These are phyloP conservation scores for Beaufortia kweichowensis DNA, from an alignment of 2,113 vertebrate species.

Conservation along the genomic window DNA sequence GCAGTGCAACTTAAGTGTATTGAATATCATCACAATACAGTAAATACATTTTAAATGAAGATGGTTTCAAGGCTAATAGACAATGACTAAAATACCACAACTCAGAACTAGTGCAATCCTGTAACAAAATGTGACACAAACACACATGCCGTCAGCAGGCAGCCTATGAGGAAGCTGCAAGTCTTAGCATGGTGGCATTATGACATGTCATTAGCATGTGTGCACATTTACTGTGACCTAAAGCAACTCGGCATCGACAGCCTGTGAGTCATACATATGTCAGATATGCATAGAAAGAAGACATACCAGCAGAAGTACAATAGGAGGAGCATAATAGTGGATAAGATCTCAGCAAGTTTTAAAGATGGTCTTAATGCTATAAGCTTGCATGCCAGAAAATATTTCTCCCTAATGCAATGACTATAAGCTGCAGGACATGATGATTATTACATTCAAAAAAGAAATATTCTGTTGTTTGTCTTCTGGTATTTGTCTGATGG, in stretches of 20 bases:
- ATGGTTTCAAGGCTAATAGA: too few relatives aligned
- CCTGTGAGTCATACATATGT: constrained; percentile 26
- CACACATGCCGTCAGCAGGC: neutral
- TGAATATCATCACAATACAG: too few relatives aligned
- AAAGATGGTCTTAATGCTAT: neutral
- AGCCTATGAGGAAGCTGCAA: neutral
- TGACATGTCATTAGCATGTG: constrained; percentile 6
- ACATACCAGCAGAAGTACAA: neutral
- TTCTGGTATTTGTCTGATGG: too few relatives aligned
- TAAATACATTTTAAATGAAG: too few relatives aligned
- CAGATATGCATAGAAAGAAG: neutral
- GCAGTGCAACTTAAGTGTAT: too few relatives aligned
- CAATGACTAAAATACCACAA: too few relatives aligned
- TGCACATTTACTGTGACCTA: neutral
- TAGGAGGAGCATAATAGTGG: neutral
- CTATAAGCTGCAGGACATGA: neutral
- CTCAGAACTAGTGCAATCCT: too few relatives aligned
- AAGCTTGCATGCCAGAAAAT: neutral
- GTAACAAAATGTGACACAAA: too few relatives aligned
- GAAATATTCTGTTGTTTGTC: too few relatives aligned
- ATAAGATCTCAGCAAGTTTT: neutral
- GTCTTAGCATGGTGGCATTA: neutral
- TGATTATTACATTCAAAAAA: too few relatives aligned
- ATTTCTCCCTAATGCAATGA: neutral
- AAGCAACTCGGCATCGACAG: neutral